Evolutionary conservation across 2,797 vertebrate genomes (phyloP).

Genomic region (Hoplostethus atlanticus): DNA sequence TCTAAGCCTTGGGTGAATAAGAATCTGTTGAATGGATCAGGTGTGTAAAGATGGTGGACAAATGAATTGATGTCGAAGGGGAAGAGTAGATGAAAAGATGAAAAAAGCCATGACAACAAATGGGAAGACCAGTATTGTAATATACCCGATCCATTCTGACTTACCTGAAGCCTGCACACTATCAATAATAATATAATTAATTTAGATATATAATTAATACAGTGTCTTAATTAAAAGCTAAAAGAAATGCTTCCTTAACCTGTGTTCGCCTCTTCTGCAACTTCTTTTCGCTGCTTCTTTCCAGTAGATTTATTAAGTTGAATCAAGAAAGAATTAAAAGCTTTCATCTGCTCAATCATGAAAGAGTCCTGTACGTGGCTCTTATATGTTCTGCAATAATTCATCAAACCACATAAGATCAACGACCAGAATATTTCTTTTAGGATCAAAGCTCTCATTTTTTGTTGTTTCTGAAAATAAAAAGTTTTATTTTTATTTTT

Average conservation of each 20-base stretch:
- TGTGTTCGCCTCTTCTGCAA: background rate
- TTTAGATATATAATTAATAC: too few relatives aligned
- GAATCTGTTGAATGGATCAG: background rate
- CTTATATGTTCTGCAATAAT: background rate
- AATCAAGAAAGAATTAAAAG: background rate
- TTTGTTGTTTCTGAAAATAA: too few relatives aligned
- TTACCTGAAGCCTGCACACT: background rate
- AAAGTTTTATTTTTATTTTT: background rate
- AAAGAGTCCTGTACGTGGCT: background rate
- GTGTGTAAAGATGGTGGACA: background rate
- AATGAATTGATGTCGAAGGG: constrained; percentile 4
- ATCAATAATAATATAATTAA: background rate
- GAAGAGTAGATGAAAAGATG: background rate
- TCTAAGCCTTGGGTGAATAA: constrained; percentile 23
- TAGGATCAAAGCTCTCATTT: too few relatives aligned
- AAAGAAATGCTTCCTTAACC: constrained; percentile 5
- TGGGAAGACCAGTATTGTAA: background rate
- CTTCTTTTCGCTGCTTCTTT: too few relatives aligned
- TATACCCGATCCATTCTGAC: background rate
- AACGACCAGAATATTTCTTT: background rate
- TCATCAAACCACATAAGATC: background rate
- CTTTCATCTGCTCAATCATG: background rate
- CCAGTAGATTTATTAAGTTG: background rate
- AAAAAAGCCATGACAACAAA: background rate
- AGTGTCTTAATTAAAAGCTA: background rate